Base-by-base conservation (phyloP, 1,140 invertebrate genomes). In the Caenorhabditis tropicalis region DNA sequence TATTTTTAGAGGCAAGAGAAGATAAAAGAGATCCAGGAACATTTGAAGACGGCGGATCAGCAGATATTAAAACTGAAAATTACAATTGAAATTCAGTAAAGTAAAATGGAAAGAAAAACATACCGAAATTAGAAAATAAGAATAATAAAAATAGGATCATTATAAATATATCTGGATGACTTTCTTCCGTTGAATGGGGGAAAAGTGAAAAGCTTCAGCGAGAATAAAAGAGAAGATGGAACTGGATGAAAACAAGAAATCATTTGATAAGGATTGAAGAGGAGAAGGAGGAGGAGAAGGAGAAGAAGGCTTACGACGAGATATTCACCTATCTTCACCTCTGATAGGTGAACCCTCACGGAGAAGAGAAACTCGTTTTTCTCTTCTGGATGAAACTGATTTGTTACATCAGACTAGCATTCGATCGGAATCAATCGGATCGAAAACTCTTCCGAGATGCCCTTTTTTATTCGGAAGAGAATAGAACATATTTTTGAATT, bases 241-340 rank as follows among this genome's bases (percentile, higher is more conserved):
- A 74, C 65, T 74, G 65, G 65, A 74, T 74, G 65, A 74, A 74
- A 74, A 74, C 65, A 6, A 74, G 65, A 74, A 74, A 65, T 65
- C 31, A 21, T 16, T 10, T 74, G 65, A 74, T 74, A 74, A 74
- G 36, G n/a, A 70, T 70, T n/a, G n/a, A n/a, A n/a, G n/a, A n/a
- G n/a, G n/a, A n/a, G n/a, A n/a, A n/a, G n/a, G n/a, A n/a, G n/a
- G n/a, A n/a, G n/a, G n/a, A n/a, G n/a, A n/a, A n/a, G 12, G 39
- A 43, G 39, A 43, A 43, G 12, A 43, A 5, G 36, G 65, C 65
- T 74, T 24, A 43, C 36, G 60, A 70, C 65, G 65, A 74, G 65
- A 74, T 36, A n/a, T 36, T 70, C 65, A 74, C 65, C 65, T 74
- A 43, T 29, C 33, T n/a, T n/a, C n/a, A n/a, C 29, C 9, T 29